These are phyloP conservation scores for Hyposoter dolosus DNA, from an alignment of 2,888 invertebrate species.

Conservation along the genomic window DNA sequence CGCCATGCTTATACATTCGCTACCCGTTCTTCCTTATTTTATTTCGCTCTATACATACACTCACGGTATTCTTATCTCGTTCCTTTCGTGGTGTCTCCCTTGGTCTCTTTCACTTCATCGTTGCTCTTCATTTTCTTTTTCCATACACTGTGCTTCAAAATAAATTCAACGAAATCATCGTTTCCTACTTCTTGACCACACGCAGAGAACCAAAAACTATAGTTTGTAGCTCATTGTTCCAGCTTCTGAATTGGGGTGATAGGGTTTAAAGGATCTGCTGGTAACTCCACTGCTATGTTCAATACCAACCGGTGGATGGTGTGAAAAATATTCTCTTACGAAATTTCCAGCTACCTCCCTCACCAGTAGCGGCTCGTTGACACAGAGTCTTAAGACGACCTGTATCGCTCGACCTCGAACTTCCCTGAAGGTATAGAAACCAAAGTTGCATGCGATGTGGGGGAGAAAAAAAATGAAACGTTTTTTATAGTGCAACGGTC, in stretches of 20 bases:
- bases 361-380: not conserved
- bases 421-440: not conserved
- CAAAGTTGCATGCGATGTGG: not conserved
- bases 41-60: constrained; percentile 8
- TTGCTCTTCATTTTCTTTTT: constrained; percentile 46
- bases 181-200: not conserved
- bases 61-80: constrained; percentile 58
- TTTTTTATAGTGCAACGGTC: not conserved
- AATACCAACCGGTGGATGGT: not conserved
- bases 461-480: not conserved
- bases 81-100: constrained; percentile 58
- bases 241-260: not conserved
- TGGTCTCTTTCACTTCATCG: constrained; percentile 47
- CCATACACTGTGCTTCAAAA: not conserved
- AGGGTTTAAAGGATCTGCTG: too few relatives aligned
- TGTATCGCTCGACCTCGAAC: not conserved
- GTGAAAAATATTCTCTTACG: not conserved
- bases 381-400: not conserved
- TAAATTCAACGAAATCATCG: not conserved
- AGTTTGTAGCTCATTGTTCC: not conserved
- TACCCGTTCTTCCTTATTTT: constrained; percentile 21
- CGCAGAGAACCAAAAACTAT: not conserved
- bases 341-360: not conserved
- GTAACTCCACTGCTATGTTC: too few relatives aligned
- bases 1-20: constrained; percentile 48